Evolutionary conservation across 2,888 invertebrate genomes (phyloP).

Genomic region (Augochlorella aurata): DNA sequence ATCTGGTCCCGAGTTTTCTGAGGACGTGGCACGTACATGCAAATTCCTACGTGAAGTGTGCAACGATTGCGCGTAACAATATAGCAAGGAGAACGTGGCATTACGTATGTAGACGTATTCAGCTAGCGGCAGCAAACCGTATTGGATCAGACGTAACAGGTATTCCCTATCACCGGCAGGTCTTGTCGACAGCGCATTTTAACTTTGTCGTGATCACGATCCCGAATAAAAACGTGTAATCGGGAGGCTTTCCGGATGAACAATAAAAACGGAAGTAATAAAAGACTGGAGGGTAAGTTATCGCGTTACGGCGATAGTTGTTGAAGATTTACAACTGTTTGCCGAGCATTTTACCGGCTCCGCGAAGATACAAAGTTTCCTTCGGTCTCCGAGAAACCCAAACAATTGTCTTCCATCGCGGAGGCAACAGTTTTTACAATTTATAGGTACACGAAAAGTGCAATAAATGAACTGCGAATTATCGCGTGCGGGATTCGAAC

Average conservation of each 20-base stretch:
- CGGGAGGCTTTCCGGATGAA: slow-evolving; percentile 29
- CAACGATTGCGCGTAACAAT: slow-evolving; percentile 10
- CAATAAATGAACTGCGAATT: too few relatives aligned
- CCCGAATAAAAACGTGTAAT: slow-evolving; percentile 39
- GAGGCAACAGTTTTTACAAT: slow-evolving; percentile 15
- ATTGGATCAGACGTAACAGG: slow-evolving; percentile 47
- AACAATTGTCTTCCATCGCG: slow-evolving; percentile 36
- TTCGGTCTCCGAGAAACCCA: slow-evolving; percentile 11
- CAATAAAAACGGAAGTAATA: slow-evolving; percentile 60
- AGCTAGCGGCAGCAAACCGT: slow-evolving; percentile 17
- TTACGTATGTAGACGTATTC: slow-evolving; percentile 29
- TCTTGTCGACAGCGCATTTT: slow-evolving; percentile 35
- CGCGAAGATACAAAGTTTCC: slow-evolving; percentile 36
- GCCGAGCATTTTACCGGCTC: slow-evolving; percentile 44
- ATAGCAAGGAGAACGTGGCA: slow-evolving; percentile 1
- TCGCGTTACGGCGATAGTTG: slow-evolving; percentile 52
- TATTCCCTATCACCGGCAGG: slow-evolving; percentile 25
- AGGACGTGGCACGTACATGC: background rate
- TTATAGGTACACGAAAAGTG: background rate
- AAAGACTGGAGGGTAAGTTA: slow-evolving; percentile 50
- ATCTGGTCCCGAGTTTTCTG: background rate
- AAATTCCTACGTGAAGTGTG: background rate
- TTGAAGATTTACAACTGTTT: slow-evolving; percentile 61
- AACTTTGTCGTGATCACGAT: slow-evolving; percentile 40
- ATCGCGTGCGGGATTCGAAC: too few relatives aligned